Evolutionary conservation across 2,888 invertebrate species (phyloP), one percentile per base, ranked within the genome.

Genomic region (Lasioglossum zephyrum): DNA sequence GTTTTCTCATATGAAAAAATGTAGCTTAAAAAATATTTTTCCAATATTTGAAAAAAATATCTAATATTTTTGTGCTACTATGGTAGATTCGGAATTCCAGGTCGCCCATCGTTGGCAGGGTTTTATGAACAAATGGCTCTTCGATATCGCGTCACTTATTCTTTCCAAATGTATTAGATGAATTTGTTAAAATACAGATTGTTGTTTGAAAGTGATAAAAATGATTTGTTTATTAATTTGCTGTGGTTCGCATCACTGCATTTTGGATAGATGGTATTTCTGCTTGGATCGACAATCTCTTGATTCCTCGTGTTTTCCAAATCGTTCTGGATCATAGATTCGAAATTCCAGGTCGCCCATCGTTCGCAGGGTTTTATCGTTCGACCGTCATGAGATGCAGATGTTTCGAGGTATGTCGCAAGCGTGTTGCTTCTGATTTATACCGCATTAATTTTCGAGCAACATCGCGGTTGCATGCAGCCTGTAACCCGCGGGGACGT

Each of bases 381-480:
- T 31, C 16, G 18, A 11, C n/a, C 74, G 77, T 72, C 72, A 73
- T 49, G 44, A 49, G 72, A 85, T 75, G 85, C 76, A 77, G 79
- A 83, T 85, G 85, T 83, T 73, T 16, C 66, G 53, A 47, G 39
- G 72, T 41, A 60, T 83, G 83, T 81, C 81, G 75, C 86, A 57
- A 63, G 36, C 75, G 72, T 77, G 77, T 57, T 79, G 36, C 70
- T 75, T 69, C 44, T 87, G 85, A 89, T 89, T 89, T 87, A 89
- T 84, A 86, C 78, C 77, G 81, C 82, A 77, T 87, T 85, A 83
- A 87, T 89, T 87, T 85, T 82, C 86, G 72, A 74, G 66, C 31
- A 85, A 87, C 79, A 85, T 74, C 77, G 81, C 81, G 77, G 81
- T 85, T 81, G 77, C 84, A 79, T 60, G 85, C 78, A 73, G 72